These are phyloP conservation scores for Gymnobelideus leadbeateri DNA, from an alignment of 2,113 vertebrate genomes.

Conservation along the genomic window DNA sequence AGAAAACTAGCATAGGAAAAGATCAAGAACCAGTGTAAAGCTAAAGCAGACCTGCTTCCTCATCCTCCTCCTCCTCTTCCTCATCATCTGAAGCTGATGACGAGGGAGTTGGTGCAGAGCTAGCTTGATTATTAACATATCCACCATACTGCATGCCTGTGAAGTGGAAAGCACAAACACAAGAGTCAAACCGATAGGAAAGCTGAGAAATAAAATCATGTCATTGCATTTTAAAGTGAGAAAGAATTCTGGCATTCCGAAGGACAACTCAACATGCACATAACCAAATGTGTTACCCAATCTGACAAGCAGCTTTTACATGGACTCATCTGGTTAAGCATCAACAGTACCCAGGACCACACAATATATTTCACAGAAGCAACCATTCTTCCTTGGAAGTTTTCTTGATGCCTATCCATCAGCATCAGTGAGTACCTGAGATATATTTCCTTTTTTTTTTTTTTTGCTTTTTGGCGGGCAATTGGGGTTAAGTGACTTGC, in stretches of 20 bases:
- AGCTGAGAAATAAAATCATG: conserved; percentile 82
- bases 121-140: conserved; percentile 96
- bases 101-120: conserved; percentile 93
- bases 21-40: conserved; percentile 88
- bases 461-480: too few species aligned
- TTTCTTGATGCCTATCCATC: background rate
- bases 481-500: too few species aligned
- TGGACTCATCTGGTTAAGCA: conserved; percentile 58
- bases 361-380: background rate
- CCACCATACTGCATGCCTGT: conserved; percentile 97
- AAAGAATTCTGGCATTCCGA: conserved; percentile 77
- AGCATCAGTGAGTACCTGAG: conserved; percentile 34
- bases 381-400: background rate
- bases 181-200: conserved; percentile 85
- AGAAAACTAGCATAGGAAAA: conserved; percentile 78
- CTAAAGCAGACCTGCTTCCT: conserved; percentile 99
- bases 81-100: conserved; percentile 99
- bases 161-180: conserved; percentile 92
- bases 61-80: conserved; percentile 93
- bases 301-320: conserved; percentile 68
- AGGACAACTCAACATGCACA: conserved; percentile 82
- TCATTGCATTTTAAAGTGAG: conserved; percentile 83
- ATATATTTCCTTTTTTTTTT: too few species aligned
- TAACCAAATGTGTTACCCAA: conserved; percentile 62
- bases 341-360: conserved; percentile 51